Evolutionary conservation across 2,888 invertebrate genomes (phyloP), one percentile per base, ranked within the genome.

Genomic region (Azorinus chamasolen): DNA sequence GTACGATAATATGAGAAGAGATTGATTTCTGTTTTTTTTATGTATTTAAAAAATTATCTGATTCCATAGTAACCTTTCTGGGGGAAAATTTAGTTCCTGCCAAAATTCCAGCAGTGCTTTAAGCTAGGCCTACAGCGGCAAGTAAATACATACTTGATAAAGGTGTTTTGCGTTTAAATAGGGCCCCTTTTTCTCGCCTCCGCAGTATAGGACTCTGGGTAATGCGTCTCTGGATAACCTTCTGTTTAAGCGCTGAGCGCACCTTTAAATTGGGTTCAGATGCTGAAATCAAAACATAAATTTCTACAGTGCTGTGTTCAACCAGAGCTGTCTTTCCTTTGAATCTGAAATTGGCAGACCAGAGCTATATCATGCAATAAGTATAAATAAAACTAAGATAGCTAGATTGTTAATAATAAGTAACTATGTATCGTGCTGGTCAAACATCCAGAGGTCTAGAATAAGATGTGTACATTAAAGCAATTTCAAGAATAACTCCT

Each of bases 191-290:
- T 90, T 96, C 96, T 93, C 96, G 87, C 65, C 92, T 97, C 86
- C 92, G 90, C 89, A 97, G 95, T 88, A 95, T 96, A 89, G 98
- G 98, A 93, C 97, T 98, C 93, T 97, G 96, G 22, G 87, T 87
- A 53, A 88, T 89, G 93, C 98, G 96, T 87, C 98, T 96, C 94
- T 98, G 98, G 65, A 93, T 92, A 95, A 97, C 96, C 93, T 98
- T 98, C 93, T 98, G 97, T 95, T 97, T 94, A 75, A 93, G 87
- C 57, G 92, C 93, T 48, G 93, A 93, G 83, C 93, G 93, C 68
- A 93, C 93, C 88, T 94, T 94, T 78, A 90, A 88, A 95, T 98
- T 98, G 90, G 98, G 98, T 95, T 98, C 98, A 94, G 98, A 98
- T 93, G 98, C 98, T 89, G 91, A 87, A 90, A 90, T 65, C 85